phyloP scores from a whole-genome alignment of 2,797 vertebrate genomes.

The Yasuhikotakia modesta region DNA sequence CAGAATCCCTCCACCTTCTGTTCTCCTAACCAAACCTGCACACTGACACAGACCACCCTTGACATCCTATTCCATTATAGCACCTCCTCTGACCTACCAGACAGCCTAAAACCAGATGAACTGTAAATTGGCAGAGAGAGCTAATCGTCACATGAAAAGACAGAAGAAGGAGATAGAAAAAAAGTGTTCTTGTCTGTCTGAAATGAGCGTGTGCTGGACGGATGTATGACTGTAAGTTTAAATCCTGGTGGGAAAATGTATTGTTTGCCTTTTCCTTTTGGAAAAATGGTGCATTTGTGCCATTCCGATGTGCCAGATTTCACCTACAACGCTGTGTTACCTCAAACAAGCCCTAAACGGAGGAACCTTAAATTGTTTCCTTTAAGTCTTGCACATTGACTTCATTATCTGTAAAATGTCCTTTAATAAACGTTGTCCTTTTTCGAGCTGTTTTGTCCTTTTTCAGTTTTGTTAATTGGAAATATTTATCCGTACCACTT shows the following conservation, averaged over 20 bases:
- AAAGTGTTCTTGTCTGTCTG: slow-evolving; percentile 25
- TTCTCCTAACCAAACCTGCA: slow-evolving; percentile 14
- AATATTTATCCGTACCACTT: neutral
- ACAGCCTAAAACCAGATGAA: slow-evolving; percentile 72
- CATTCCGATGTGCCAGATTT: neutral
- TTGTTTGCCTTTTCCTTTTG: slow-evolving; percentile 16
- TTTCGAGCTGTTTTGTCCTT: neutral
- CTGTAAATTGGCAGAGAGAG: slow-evolving; percentile 77
- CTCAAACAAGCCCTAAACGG: neutral
- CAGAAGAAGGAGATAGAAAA: slow-evolving; percentile 17
- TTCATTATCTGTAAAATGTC: neutral
- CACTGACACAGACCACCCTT: slow-evolving; percentile 73
- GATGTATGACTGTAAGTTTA: neutral
- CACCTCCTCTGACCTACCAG: slow-evolving; percentile 60
- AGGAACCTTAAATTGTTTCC: neutral
- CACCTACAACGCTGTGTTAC: neutral
- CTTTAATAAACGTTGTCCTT: slow-evolving; percentile 36
- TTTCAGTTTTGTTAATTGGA: neutral
- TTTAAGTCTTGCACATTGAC: neutral
- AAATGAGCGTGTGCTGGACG: slow-evolving; percentile 62
- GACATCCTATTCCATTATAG: slow-evolving; percentile 80
- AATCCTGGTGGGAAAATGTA: neutral
- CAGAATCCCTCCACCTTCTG: slow-evolving; percentile 50
- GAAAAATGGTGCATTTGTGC: neutral
- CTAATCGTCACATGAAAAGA: slow-evolving; percentile 71